Evolutionary conservation across 2,797 vertebrate species (phyloP).

Genomic region (Danionella dracula): DNA sequence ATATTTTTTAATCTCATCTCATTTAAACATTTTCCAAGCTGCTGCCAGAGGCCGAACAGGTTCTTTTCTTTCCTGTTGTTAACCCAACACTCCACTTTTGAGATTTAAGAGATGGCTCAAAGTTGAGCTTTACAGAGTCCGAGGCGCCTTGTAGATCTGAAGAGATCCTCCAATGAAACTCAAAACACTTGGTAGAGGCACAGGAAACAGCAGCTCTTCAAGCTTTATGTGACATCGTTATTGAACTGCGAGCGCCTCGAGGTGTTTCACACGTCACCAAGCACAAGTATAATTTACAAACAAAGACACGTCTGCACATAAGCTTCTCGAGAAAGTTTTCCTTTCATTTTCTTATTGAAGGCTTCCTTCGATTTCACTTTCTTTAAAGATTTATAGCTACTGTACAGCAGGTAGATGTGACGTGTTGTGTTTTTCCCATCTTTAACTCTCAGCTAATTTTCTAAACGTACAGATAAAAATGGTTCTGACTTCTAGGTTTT

Average conservation of each 20-base stretch:
- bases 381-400: too few species aligned
- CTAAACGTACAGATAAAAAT: too few species aligned
- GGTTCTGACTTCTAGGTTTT: too few species aligned
- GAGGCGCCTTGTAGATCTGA: conserved; percentile 29
- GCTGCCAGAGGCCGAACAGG: neutral
- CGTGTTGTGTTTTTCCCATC: too few species aligned
- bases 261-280: conserved; percentile 26
- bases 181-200: conserved; percentile 33
- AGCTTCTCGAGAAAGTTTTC: neutral
- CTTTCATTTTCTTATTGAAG: too few species aligned
- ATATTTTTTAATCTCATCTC: too few species aligned
- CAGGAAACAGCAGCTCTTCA: conserved; percentile 41
- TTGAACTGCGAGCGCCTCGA: conserved; percentile 17
- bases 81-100: conserved; percentile 14
- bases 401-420: too few species aligned
- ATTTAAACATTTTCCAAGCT: neutral
- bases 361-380: too few species aligned
- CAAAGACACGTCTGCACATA: neutral
- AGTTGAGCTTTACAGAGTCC: conserved; percentile 19
- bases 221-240: conserved; percentile 38
- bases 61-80: neutral
- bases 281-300: conserved; percentile 14
- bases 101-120: conserved; percentile 9
- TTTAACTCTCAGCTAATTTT: too few species aligned
- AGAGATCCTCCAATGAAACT: conserved; percentile 42